phyloP scores from a whole-genome alignment of 92 coral and sea anemone species.

The Hydrozoanthus gracilis region DNA sequence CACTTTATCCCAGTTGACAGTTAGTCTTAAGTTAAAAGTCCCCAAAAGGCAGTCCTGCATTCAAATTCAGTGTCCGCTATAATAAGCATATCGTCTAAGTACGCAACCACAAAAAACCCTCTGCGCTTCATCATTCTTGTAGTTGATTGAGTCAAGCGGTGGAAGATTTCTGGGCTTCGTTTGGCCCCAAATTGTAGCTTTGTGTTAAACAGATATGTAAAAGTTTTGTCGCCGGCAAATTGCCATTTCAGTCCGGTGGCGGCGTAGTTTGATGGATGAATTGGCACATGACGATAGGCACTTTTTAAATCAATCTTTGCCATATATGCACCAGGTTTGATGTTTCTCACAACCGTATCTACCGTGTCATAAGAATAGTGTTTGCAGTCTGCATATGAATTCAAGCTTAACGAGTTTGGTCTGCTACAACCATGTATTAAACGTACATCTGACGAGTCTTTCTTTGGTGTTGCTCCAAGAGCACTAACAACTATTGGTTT shows the following conservation, averaged over 20 bases:
- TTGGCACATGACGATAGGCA: slow-evolving; percentile 64
- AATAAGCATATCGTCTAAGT: slow-evolving; percentile 52
- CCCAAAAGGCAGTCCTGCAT: too few species aligned
- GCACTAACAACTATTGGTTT: neutral
- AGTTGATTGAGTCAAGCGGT: slow-evolving; percentile 35
- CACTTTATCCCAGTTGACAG: too few species aligned
- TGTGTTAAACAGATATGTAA: slow-evolving; percentile 49
- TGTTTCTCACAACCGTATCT: slow-evolving; percentile 30
- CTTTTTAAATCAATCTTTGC: slow-evolving; percentile 59
- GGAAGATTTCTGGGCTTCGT: slow-evolving; percentile 53
- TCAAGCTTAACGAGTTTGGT: too few species aligned
- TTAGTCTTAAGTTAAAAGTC: too few species aligned
- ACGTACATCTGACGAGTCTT: too few species aligned
- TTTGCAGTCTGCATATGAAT: too few species aligned
- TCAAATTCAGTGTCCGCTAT: slow-evolving; percentile 35
- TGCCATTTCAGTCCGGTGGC: slow-evolving; percentile 58
- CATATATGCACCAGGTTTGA: slow-evolving; percentile 50
- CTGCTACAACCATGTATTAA: too few species aligned
- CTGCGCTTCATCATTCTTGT: slow-evolving; percentile 47
- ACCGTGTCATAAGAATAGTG: slow-evolving; percentile 29
- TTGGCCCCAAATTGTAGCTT: slow-evolving; percentile 58
- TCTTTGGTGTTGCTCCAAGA: neutral
- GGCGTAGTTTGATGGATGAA: slow-evolving; percentile 54
- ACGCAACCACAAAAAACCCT: slow-evolving; percentile 25
- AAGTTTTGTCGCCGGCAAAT: slow-evolving; percentile 26